Evolutionary conservation across 2,888 invertebrate species (phyloP).

Genomic region (Himalopsyche japonica): DNA sequence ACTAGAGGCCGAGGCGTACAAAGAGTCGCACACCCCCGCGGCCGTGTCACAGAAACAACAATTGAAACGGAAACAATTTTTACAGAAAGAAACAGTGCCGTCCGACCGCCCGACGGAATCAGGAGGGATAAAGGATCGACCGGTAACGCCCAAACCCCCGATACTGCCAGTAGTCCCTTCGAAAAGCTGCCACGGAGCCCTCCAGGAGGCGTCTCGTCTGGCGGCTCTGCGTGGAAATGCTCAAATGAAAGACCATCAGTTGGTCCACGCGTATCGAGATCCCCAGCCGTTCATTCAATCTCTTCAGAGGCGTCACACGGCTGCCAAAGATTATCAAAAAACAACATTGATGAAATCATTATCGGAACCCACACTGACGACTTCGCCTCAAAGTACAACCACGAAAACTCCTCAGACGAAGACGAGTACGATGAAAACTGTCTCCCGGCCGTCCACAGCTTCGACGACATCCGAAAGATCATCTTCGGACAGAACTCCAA

Average conservation of each 20-base stretch:
- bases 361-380: neutral
- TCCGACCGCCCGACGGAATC: slow-evolving; percentile 22
- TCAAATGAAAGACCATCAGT: slow-evolving; percentile 45
- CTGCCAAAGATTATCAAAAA: neutral
- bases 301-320: slow-evolving; percentile 1
- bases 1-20: slow-evolving; percentile 57
- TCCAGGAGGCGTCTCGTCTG: slow-evolving; percentile 50
- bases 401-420: slow-evolving; percentile 21
- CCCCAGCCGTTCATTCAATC: slow-evolving; percentile 27
- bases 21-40: slow-evolving; percentile 32
- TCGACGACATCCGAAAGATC: slow-evolving; percentile 37
- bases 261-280: slow-evolving; percentile 11
- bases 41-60: slow-evolving; percentile 31
- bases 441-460: slow-evolving; percentile 20
- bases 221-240: slow-evolving; percentile 50
- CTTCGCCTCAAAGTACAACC: slow-evolving; percentile 1
- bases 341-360: neutral
- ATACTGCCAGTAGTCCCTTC: neutral
- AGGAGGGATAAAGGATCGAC: slow-evolving; percentile 13
- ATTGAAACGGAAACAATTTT: slow-evolving; percentile 41
- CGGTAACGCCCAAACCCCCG: slow-evolving; percentile 3
- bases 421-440: slow-evolving; percentile 8
- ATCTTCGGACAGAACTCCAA: slow-evolving; percentile 33
- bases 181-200: slow-evolving; percentile 51
- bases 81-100: slow-evolving; percentile 36